Evolutionary conservation across 2,888 invertebrate genomes (phyloP), one percentile per base, ranked within the genome.

Genomic region (Brenthis hecate): DNA sequence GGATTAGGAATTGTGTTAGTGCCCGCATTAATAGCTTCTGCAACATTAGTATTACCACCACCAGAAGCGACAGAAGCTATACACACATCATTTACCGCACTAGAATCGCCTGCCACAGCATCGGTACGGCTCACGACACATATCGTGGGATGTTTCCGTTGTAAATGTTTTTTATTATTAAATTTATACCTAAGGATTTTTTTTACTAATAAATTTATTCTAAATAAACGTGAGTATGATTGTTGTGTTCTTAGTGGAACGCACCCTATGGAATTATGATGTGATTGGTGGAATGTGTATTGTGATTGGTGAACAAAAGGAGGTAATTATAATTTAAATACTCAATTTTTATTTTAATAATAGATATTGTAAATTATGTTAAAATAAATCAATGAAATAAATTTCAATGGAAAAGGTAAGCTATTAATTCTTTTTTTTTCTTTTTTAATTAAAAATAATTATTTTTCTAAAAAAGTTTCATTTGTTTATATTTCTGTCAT

Each of bases 201-300:
- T 50, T 50, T 50, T 19, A 19, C 3, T 50, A 50, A 50, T 50
- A 8, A 50, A 13, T 50, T 50, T 50, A 50, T 50, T 50, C n/a
- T 50, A 50, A 50, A 50, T 50, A 50, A 50, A 50, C 50, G 50
- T 50, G 1, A 50, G 50, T 50, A 50, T 50, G 50, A 50, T 50
- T 50, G 50, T 50, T 50, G 50, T 50, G 50, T 50, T 50, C 50
- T 13, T 50, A 50, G 50, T 50, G 50, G 50, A 50, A 50, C 50
- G 14, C 50, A 50, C 50, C 14, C 50, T 50, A 50, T 50, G 50
- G 50, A 50, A 50, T 50, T 50, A 50, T 50, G 50, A 50, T 50
- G 50, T 50, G 50, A 50, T 50, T 50, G 4, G 50, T 50, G 50
- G 50, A 14, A 50, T 50, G 50, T 6, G 6, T 50, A 50, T 50